phyloP scores from a whole-genome alignment of 2,113 vertebrate genomes.

The Proteles cristata region DNA sequence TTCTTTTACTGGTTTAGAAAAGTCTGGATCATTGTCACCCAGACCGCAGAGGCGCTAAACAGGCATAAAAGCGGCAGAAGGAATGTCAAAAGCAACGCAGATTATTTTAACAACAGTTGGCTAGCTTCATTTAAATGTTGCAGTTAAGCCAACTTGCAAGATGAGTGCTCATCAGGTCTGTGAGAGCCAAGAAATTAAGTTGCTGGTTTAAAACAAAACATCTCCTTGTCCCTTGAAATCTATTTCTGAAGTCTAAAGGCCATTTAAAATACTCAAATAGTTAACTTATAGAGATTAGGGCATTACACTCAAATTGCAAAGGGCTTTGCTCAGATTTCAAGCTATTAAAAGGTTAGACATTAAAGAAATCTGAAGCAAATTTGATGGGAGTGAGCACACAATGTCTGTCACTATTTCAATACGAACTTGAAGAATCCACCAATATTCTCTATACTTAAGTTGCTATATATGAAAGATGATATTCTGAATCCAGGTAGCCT shows the following conservation, averaged over 20 bases:
- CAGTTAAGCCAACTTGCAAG: constrained; percentile 4
- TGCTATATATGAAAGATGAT: not conserved
- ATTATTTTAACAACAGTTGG: constrained; percentile 77
- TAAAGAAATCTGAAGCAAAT: not conserved
- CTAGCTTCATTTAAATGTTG: constrained; percentile 50
- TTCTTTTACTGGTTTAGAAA: constrained; percentile 58
- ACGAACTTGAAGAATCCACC: not conserved
- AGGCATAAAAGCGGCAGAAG: constrained; percentile 14
- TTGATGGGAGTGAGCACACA: not conserved
- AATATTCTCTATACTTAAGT: not conserved
- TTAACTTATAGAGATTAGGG: not conserved
- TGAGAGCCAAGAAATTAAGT: constrained; percentile 24
- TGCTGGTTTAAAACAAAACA: not conserved
- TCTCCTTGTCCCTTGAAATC: not conserved
- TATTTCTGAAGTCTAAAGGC: not conserved
- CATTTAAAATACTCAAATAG: not conserved
- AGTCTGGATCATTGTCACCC: not conserved
- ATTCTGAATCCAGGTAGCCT: not conserved
- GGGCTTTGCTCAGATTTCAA: not conserved
- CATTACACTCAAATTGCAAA: not conserved
- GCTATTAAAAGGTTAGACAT: not conserved
- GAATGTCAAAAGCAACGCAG: constrained; percentile 19
- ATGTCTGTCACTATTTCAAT: not conserved
- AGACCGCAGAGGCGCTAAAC: constrained; percentile 56
- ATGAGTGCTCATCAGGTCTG: not conserved